Base-by-base conservation (phyloP, 2,113 vertebrate genomes). In the Xiphophorus maculatus region DNA sequence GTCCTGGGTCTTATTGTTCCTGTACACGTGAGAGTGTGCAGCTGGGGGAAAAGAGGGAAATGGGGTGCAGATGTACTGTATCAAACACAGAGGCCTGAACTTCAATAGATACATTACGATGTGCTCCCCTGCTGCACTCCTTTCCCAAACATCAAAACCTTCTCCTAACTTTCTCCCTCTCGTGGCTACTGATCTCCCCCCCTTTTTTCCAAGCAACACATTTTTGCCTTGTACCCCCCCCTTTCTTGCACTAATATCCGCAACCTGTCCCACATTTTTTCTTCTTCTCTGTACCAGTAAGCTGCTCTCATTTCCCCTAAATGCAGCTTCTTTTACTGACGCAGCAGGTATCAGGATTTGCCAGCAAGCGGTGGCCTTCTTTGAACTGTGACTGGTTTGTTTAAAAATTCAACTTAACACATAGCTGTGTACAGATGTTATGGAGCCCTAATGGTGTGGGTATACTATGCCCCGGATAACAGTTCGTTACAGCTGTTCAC, bases 31-130 rank as follows among this genome's bases (percentile, higher is more conserved):
- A 94, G 82, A 66, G 78, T 78, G 90, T 88, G 86, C 91, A 92
- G 90, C 91, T 92, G 90, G 83, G 89, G 80, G 74, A 88, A 71
- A 73, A 67, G 76, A 85, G 80, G 86, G 83, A 91, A 91, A 92
- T 91, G 89, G 90, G 82, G 84, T 91, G 82, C 92, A 93, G 90
- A 92, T 93, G 92, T 92, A 89, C 66, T 87, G 90, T 91, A 91
- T 89, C 88, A 89, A 91, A 88, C 87, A 66, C 87, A 81, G 74
- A 87, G 83, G 82, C 83, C 84, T 76, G 77, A 61, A 91, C 92
- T 92, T 93, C 91, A 92, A 86, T 91, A 91, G 90, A 91, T 92
- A 89, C 90, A 86, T 93, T 90, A 91, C 76, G 80, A 86, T 77
- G 84, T 61, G 76, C 83, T 84, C 91, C 86, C 90, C 89, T 54